Evolutionary conservation across 2,113 vertebrate genomes (phyloP), one percentile per base, ranked within the genome.

Genomic region (Nyctereutes procyonoides): DNA sequence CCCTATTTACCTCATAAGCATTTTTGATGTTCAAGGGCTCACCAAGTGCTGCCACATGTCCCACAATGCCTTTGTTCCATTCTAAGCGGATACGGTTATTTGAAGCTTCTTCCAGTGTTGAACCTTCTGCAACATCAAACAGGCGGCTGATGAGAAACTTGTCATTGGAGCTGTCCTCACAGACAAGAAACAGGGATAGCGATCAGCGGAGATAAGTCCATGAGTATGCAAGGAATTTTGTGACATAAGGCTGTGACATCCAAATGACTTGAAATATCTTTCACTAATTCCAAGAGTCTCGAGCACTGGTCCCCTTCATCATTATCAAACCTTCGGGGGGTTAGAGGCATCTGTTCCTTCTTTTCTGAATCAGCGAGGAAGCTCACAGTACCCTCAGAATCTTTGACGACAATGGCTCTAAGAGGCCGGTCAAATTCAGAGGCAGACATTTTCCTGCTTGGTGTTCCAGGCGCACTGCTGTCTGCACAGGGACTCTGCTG

Each of bases 61-160:
- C 99, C 98, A 99, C 99, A 17, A 99, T 99, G 98, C 99, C 99
- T 97, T 99, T 99, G 98, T 99, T 99, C 99, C 99, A 99, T 82
- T 99, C 99, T 86, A 99, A 98, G 9, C 99, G 99, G 97, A 99
- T 99, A 95, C 99, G 99, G 98, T 96, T 99, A 97, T 99, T 99
- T 84, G 99, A 99, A 43, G 99, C 99, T 96, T 99, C 99, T 98
- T 99, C 99, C 92, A 99, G 98, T 1, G 99, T 99, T 24, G 99
- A 99, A n/a, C 99, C 99, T 98, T 99, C 99, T 0, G 99, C 99
- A 30, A 99, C 99, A 0, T 99, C 99, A 79, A 99, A 99, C 22
- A 99, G 98, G 51, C 99, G 99, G 97, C 99, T 99, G 74, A 99
- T 98, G 7, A 99, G 98, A 97, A 99, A 99, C 99, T 99, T 99